phyloP scores from a whole-genome alignment of 2,888 invertebrate species.

The Gastrophysa polygoni region DNA sequence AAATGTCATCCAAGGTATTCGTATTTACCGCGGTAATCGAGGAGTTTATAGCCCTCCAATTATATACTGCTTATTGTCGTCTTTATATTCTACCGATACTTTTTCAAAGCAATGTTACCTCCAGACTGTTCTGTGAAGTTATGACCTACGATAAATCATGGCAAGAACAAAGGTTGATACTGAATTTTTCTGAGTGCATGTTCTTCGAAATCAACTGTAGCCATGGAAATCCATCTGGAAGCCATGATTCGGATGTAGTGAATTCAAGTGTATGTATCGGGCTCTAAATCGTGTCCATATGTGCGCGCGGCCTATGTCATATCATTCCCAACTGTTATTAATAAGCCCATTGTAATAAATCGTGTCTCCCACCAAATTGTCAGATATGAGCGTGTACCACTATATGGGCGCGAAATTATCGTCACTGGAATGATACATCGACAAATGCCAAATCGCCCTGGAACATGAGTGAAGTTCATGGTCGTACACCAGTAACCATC shows the following conservation, averaged over 20 bases:
- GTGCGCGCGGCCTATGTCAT: neutral
- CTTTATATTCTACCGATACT: too few species aligned
- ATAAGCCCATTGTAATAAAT: conserved; percentile 1
- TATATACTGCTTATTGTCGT: too few species aligned
- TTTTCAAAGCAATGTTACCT: too few species aligned
- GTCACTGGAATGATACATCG: neutral
- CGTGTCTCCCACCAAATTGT: neutral
- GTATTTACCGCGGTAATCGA: too few species aligned
- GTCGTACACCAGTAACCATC: neutral
- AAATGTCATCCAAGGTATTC: too few species aligned
- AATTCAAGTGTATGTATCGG: neutral
- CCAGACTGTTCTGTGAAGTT: too few species aligned
- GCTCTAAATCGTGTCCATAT: neutral
- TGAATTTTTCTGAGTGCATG: neutral
- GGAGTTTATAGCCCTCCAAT: too few species aligned
- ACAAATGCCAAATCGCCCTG: neutral
- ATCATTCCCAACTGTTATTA: conserved; percentile 1
- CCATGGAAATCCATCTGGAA: neutral
- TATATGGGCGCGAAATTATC: neutral
- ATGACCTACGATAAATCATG: too few species aligned
- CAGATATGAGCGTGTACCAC: neutral
- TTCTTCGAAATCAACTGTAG: neutral
- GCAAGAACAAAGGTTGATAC: too few species aligned
- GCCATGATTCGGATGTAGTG: neutral
- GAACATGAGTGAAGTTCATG: neutral